Evolutionary conservation across 2,888 invertebrate species (phyloP).

Genomic region (Drosophila nr. perissopoda): DNA sequence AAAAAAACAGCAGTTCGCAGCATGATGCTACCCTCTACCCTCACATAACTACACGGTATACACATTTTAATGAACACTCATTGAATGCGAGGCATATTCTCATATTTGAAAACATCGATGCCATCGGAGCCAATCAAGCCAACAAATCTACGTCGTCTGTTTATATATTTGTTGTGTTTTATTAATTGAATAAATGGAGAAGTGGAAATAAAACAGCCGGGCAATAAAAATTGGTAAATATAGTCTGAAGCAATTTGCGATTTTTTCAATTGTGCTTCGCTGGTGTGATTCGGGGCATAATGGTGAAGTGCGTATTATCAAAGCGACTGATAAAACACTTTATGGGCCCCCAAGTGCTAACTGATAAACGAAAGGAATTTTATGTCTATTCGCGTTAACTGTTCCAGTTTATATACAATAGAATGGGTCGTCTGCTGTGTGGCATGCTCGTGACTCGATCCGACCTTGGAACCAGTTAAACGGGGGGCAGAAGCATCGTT

Average conservation of each 20-base stretch:
- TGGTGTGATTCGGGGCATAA: slow-evolving; percentile 15
- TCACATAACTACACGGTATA: slow-evolving; percentile 26
- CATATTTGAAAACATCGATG: slow-evolving; percentile 14
- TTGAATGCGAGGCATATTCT: slow-evolving; percentile 39
- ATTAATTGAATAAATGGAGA: slow-evolving; percentile 60
- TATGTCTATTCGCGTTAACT: neutral
- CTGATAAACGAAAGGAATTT: slow-evolving; percentile 16
- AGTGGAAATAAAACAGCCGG: slow-evolving; percentile 15
- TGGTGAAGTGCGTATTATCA: slow-evolving; percentile 19
- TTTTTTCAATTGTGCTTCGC: neutral
- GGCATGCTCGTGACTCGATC: neutral
- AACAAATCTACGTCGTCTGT: slow-evolving; percentile 26
- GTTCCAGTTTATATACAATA: neutral
- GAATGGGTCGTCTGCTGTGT: neutral
- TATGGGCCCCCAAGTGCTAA: neutral
- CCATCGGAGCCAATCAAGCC: slow-evolving; percentile 33
- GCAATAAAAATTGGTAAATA: slow-evolving; percentile 43
- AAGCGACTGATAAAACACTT: slow-evolving; percentile 22
- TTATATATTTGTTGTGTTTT: slow-evolving; percentile 32
- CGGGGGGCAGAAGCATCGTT: slow-evolving; percentile 16
- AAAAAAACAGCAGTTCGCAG: neutral
- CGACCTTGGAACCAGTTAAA: slow-evolving; percentile 23
- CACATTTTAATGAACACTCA: slow-evolving; percentile 10
- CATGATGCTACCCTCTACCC: neutral
- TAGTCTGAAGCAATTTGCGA: slow-evolving; percentile 50